Evolutionary conservation across 1,140 invertebrate genomes (phyloP).

Genomic region (Euura lappo): DNA sequence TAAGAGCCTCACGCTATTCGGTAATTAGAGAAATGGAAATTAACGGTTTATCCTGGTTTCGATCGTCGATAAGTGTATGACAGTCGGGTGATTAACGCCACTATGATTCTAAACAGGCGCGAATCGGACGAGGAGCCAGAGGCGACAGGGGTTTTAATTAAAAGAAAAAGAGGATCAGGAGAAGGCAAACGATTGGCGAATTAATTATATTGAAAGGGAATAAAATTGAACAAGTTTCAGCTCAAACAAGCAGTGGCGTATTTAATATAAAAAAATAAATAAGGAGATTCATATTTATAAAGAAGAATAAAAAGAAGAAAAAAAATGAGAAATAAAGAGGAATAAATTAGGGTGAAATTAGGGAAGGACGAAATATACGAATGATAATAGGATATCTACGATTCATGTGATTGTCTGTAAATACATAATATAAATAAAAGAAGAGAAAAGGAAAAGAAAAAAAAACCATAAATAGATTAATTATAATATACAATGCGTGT

Average conservation of each 20-base stretch:
- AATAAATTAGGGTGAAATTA: neutral
- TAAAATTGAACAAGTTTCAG: slow-evolving; percentile 61
- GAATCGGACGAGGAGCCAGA: no score
- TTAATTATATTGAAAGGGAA: neutral
- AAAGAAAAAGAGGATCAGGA: no score
- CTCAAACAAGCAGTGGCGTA: slow-evolving; percentile 40
- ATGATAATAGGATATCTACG: slow-evolving; percentile 58
- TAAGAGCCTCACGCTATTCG: neutral
- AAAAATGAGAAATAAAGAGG: neutral
- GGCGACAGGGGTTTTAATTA: no score
- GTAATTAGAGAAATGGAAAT: neutral
- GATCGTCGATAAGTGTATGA: neutral
- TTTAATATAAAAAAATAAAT: neutral
- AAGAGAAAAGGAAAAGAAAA: no score
- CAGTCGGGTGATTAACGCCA: no score
- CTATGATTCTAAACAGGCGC: no score
- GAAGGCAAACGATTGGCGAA: no score
- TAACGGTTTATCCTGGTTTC: neutral
- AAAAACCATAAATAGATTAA: slow-evolving; percentile 47
- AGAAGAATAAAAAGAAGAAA: neutral
- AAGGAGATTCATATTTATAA: neutral
- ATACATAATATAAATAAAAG: slow-evolving; percentile 48
- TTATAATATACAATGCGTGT: slow-evolving; percentile 60
- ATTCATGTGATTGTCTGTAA: slow-evolving; percentile 63
- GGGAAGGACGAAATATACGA: slow-evolving; percentile 35